Conservation (phyloP, 2,888 invertebrate species). For the Agrotis ipsilon region DNA sequence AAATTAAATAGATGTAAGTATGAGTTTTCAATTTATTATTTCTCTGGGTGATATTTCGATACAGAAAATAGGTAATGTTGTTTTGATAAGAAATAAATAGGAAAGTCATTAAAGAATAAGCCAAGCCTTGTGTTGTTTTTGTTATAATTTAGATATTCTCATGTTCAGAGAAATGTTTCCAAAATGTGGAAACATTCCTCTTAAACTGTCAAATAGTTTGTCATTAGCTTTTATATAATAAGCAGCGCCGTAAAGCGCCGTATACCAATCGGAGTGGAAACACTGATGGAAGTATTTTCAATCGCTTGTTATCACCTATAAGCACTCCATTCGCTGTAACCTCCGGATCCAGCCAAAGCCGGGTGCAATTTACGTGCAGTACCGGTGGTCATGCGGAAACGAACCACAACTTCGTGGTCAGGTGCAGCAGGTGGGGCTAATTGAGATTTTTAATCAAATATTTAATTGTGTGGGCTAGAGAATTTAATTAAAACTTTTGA, state of each 20-base stretch:
- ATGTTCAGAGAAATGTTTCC: too few relatives aligned
- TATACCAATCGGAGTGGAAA: neutral
- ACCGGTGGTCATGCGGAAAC: slow-evolving; percentile 20
- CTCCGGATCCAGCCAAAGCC: neutral
- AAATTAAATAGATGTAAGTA: neutral
- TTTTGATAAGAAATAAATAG: neutral
- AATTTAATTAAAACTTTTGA: slow-evolving; percentile 35
- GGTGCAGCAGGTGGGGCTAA: slow-evolving; percentile 22
- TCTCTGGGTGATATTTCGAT: neutral
- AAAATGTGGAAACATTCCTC: neutral
- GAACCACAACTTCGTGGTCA: slow-evolving; percentile 26
- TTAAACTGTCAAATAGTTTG: neutral
- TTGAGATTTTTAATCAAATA: slow-evolving; percentile 54
- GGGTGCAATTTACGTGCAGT: slow-evolving; percentile 34
- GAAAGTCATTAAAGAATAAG: neutral
- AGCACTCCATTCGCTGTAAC: slow-evolving; percentile 8
- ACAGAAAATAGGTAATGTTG: neutral
- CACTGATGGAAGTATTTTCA: neutral
- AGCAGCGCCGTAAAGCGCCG: neutral
- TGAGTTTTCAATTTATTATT: neutral
- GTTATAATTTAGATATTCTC: neutral
- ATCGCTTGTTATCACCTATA: neutral
- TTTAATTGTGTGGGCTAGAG: slow-evolving; percentile 15
- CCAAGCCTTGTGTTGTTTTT: neutral
- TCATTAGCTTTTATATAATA: neutral